Evolutionary conservation across 2,113 vertebrate genomes (phyloP).

Genomic region (Gavialis gangeticus): DNA sequence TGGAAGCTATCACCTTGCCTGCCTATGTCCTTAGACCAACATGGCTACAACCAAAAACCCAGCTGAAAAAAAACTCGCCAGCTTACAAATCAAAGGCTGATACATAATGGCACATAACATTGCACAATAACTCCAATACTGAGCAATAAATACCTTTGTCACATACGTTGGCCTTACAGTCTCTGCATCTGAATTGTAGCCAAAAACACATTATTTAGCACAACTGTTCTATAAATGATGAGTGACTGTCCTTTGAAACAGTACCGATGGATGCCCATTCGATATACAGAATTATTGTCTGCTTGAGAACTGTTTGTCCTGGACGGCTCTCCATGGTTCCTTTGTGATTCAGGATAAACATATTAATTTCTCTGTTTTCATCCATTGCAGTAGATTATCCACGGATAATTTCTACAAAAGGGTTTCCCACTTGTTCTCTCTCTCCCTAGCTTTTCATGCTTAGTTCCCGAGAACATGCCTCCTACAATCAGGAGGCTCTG

Average conservation of each 20-base stretch:
- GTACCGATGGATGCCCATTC: not conserved
- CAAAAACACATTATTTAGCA: not conserved
- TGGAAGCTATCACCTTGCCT: no score
- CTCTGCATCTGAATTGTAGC: not conserved
- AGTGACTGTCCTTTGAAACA: not conserved
- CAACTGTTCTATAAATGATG: not conserved
- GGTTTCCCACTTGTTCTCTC: not conserved
- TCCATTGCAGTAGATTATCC: not conserved
- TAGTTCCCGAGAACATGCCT: not conserved
- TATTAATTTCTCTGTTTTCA: constrained; percentile 21
- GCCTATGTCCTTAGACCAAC: no score
- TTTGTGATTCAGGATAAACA: not conserved
- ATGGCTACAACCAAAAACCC: no score
- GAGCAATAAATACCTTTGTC: accelerated
- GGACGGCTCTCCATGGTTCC: not conserved
- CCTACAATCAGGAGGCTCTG: not conserved
- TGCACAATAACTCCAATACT: accelerated
- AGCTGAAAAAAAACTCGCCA: not conserved
- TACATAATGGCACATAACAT: not conserved
- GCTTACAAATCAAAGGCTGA: not conserved
- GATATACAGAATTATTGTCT: not conserved
- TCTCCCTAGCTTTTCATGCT: not conserved
- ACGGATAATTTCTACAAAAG: not conserved
- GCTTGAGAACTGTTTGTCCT: not conserved
- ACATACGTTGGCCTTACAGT: not conserved